phyloP scores from a whole-genome alignment of 2,888 invertebrate genomes.

The Yponomeuta plumbellus region DNA sequence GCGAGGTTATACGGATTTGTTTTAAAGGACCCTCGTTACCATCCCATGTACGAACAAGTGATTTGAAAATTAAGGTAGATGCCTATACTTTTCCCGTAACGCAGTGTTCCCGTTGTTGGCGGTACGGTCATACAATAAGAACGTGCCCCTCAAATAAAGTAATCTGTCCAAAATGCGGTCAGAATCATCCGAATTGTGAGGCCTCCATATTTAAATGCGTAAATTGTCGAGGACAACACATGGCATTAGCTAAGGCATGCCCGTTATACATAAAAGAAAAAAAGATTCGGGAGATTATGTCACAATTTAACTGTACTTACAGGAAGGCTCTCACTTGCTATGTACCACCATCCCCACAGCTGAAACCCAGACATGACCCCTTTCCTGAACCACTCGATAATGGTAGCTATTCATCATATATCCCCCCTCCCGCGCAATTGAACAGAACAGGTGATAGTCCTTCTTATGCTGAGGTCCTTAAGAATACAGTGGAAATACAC shows the following conservation, averaged over 20 bases:
- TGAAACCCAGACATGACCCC: too few relatives aligned
- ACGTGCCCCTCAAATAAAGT: constrained; percentile 17
- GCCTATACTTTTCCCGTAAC: constrained; percentile 10
- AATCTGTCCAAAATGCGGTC: constrained; percentile 21
- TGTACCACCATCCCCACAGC: not conserved
- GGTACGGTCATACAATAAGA: constrained; percentile 15
- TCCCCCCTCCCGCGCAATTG: too few relatives aligned
- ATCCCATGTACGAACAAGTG: constrained; percentile 2
- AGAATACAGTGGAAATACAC: too few relatives aligned
- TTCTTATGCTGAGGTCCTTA: too few relatives aligned
- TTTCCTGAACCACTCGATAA: too few relatives aligned
- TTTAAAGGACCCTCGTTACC: constrained; percentile 12
- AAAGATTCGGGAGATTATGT: constrained; percentile 16
- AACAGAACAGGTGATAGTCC: not conserved
- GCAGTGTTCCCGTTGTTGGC: constrained; percentile 13
- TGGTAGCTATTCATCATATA: too few relatives aligned
- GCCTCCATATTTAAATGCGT: constrained; percentile 15
- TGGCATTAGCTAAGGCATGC: constrained; percentile 5
- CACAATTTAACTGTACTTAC: constrained; percentile 19
- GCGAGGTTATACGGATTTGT: constrained; percentile 11
- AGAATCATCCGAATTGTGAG: constrained; percentile 14
- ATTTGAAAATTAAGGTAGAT: not conserved
- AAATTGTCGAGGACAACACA: constrained; percentile 23
- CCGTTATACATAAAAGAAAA: constrained; percentile 3
- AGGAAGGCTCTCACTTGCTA: constrained; percentile 15